These are phyloP conservation scores for Cettia cetti DNA, from an alignment of 2,113 vertebrate genomes.

Conservation along the genomic window DNA sequence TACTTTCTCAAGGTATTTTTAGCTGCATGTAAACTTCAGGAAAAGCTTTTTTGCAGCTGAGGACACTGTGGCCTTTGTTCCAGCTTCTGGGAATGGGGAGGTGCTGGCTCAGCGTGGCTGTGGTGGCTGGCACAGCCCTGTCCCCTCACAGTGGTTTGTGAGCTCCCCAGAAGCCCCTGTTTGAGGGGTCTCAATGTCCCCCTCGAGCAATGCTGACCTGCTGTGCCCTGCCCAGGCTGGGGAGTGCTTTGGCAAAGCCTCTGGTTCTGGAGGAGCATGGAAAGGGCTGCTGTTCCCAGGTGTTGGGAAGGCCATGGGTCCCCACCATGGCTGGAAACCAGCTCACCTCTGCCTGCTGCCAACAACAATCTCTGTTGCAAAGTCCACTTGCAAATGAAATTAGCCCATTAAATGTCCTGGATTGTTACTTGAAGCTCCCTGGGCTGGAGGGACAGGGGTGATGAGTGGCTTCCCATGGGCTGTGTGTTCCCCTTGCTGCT, in stretches of 20 bases:
- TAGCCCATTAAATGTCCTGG: not conserved
- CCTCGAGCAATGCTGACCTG: not conserved
- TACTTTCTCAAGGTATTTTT: slow-evolving; percentile 59
- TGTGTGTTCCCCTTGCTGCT: not conserved
- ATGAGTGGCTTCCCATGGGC: not conserved
- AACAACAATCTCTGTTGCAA: accelerated
- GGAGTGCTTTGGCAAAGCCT: not conserved
- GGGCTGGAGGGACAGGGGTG: not conserved
- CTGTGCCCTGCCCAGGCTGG: not conserved
- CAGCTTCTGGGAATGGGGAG: not conserved
- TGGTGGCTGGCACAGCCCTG: not conserved
- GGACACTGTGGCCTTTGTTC: slow-evolving; percentile 56
- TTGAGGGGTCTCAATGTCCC: not conserved
- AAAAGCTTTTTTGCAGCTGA: not conserved
- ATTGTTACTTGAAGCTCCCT: not conserved
- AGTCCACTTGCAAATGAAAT: not conserved
- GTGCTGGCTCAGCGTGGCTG: accelerated
- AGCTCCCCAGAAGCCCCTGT: not conserved
- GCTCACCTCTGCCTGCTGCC: not conserved
- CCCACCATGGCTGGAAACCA: not conserved
- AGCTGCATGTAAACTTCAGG: slow-evolving; percentile 1
- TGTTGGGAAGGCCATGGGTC: not conserved
- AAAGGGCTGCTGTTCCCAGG: not conserved
- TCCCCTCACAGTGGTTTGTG: accelerated
- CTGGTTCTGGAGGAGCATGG: not conserved